Percentiles rank a stretch among this genome's conserved stretches.
phyloP scores from a whole-genome alignment of 2,888 invertebrate genomes.

The Stramonita haemastoma region DNA sequence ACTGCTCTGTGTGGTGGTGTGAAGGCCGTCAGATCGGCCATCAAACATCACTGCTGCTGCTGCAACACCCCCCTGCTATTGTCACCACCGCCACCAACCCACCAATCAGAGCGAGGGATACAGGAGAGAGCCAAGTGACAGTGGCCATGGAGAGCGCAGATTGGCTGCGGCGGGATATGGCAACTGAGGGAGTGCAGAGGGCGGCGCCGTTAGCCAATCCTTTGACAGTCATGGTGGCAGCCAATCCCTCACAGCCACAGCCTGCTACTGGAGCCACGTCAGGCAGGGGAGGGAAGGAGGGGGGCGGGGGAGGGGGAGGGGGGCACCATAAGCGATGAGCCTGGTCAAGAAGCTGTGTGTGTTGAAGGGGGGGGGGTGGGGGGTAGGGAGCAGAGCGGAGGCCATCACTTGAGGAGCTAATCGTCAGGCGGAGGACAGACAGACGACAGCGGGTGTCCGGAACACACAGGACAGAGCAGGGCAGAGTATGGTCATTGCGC shows the following conservation, averaged over 20 bases:
- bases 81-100: neutral
- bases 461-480: neutral
- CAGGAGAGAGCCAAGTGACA: neutral
- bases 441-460: neutral
- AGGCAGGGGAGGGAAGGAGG: neutral
- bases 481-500: neutral
- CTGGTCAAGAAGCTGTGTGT: neutral
- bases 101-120: neutral
- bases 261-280: neutral
- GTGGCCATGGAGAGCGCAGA: too few species aligned
- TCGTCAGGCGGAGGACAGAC: neutral
- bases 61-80: neutral
- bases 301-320: conserved; percentile 9
- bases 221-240: too few species aligned
- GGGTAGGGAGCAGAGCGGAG: neutral
- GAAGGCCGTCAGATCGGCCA: neutral
- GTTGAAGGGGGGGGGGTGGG: conserved; percentile 14
- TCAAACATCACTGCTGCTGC: neutral
- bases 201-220: neutral
- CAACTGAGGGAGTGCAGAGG: neutral
- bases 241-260: too few species aligned
- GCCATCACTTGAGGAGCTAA: conserved; percentile 41
- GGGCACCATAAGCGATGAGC: neutral
- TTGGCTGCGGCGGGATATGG: too few species aligned
- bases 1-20: too few species aligned